Evolutionary conservation across 92 coral and sea anemone species (phyloP).

Genomic region (Scolanthus callimorphus): DNA sequence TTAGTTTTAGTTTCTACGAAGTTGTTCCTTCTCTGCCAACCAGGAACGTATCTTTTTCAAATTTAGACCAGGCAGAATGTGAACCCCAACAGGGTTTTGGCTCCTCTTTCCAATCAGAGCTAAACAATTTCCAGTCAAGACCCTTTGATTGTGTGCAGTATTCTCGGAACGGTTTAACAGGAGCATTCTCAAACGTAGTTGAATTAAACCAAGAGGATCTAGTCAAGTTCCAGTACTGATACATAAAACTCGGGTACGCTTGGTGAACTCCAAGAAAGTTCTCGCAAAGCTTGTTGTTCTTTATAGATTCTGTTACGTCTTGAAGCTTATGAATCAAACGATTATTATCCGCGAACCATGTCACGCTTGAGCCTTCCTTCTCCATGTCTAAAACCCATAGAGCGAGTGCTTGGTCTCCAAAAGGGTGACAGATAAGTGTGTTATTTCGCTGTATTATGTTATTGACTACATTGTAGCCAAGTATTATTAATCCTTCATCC

Average conservation of each 20-base stretch:
- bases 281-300: too few relatives aligned
- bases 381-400: constrained; percentile 43
- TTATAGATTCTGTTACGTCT: too few relatives aligned
- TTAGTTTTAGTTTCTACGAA: too few relatives aligned
- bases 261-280: constrained; percentile 43
- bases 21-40: too few relatives aligned
- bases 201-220: constrained; percentile 32
- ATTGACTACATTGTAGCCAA: constrained; percentile 33
- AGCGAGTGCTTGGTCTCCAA: constrained; percentile 54
- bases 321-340: constrained; percentile 32
- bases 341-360: constrained; percentile 43
- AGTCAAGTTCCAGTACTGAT: constrained; percentile 36
- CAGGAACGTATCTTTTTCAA: too few relatives aligned
- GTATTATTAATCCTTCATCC: too few relatives aligned
- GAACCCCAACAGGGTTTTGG: constrained; percentile 57
- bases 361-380: constrained; percentile 28
- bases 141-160: constrained; percentile 32
- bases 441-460: constrained; percentile 43
- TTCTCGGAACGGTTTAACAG: constrained; percentile 14
- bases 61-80: too few relatives aligned
- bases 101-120: constrained; percentile 12
- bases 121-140: constrained; percentile 39
- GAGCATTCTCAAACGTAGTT: constrained; percentile 3
- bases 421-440: constrained; percentile 44
- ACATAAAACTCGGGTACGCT: constrained; percentile 37